Percentiles rank a stretch among this genome's conserved stretches.
Evolutionary conservation across 35 echinoderm and acorn worm species (phyloP).

Genomic region (Lytechinus variegatus): DNA sequence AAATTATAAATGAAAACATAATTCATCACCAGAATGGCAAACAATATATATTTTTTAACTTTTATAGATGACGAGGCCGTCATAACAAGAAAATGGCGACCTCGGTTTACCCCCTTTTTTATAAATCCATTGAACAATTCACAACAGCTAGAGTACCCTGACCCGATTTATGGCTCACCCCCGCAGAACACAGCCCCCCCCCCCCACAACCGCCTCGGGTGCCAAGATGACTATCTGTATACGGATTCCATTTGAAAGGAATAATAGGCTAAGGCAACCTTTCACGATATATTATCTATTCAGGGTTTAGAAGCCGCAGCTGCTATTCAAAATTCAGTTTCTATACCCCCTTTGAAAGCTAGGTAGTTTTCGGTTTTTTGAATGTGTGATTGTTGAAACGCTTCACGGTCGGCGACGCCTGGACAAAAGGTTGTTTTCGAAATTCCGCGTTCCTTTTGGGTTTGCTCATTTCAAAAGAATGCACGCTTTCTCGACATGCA

Average conservation of each 20-base stretch:
- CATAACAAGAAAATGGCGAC: neutral
- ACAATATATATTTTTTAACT: too few species aligned
- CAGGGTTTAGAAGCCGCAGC: neutral
- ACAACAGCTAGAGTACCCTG: neutral
- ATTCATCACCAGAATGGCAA: too few species aligned
- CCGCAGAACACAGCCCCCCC: neutral
- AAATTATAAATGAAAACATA: too few species aligned
- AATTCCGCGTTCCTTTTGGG: constrained; percentile 37
- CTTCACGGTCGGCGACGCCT: neutral
- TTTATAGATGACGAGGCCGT: too few species aligned
- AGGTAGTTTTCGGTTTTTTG: constrained; percentile 21
- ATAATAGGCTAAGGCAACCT: neutral
- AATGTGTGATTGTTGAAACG: neutral
- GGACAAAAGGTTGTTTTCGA: constrained; percentile 44
- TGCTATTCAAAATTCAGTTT: neutral
- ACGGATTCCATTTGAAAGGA: neutral
- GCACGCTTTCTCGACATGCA: neutral
- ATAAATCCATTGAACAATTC: neutral
- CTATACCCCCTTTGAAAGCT: neutral
- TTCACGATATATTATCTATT: constrained; percentile 1
- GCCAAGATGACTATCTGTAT: neutral
- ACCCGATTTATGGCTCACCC: neutral
- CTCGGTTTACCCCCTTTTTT: neutral
- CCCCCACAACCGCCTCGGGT: neutral
- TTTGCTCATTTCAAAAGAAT: constrained; percentile 34